Conservation (phyloP, 1,140 invertebrate genomes). For the Heliconius hewitsoni region DNA sequence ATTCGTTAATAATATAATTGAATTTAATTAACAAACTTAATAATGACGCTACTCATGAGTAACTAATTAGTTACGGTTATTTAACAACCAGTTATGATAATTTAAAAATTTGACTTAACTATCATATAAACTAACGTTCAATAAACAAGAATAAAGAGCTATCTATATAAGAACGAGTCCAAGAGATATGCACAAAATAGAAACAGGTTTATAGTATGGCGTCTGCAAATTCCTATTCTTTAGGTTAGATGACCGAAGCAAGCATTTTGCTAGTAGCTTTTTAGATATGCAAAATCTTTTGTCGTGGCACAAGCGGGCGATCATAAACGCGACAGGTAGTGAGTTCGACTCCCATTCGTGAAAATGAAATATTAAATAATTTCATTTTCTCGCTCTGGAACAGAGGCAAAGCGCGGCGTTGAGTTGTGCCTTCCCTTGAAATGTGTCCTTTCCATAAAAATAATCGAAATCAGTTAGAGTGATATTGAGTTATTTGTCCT, state of each 20-base stretch:
- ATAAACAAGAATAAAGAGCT: slow-evolving; percentile 4
- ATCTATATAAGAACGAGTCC: slow-evolving; percentile 14
- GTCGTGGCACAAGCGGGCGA: no score
- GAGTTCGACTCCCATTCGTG: no score
- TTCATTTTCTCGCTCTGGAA: no score
- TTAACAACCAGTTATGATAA: slow-evolving; percentile 21
- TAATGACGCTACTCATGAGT: not conserved
- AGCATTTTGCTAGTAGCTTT: no score
- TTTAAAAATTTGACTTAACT: slow-evolving; percentile 11
- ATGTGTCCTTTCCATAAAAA: no score
- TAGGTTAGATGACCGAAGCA: not conserved
- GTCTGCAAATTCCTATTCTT: slow-evolving; percentile 16
- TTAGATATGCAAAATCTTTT: no score
- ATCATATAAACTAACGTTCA: slow-evolving; percentile 6
- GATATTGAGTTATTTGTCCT: no score
- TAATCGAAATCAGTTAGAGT: no score
- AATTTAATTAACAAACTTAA: not conserved
- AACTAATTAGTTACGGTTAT: slow-evolving; percentile 11
- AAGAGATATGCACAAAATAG: slow-evolving; percentile 22
- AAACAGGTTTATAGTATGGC: slow-evolving; percentile 19
- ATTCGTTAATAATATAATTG: not conserved
- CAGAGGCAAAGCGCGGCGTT: no score
- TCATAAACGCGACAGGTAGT: no score
- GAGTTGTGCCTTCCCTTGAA: no score
- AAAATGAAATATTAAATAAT: no score